Conservation (phyloP, 2,113 vertebrate species). For the Caretta caretta region DNA sequence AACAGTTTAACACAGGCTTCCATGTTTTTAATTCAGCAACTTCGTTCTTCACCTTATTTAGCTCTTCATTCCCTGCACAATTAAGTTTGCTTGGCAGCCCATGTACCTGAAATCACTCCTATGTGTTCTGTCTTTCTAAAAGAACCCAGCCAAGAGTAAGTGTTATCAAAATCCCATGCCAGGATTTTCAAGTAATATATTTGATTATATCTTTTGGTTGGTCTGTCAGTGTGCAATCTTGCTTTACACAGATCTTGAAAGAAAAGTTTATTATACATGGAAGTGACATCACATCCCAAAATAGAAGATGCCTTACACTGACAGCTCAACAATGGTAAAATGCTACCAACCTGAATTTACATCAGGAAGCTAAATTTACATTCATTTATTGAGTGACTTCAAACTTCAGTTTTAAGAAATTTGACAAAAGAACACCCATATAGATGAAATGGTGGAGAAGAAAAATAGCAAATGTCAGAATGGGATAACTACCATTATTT, state of each 20-base stretch:
- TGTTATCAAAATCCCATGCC: neutral
- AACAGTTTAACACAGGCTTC: neutral
- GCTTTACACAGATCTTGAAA: neutral
- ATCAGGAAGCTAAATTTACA: neutral
- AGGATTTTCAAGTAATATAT: neutral
- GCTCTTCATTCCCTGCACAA: neutral
- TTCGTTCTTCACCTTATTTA: neutral
- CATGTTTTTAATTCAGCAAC: neutral
- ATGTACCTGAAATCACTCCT: neutral
- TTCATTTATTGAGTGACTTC: neutral
- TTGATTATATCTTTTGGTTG: neutral
- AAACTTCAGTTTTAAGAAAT: neutral
- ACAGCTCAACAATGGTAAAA: neutral
- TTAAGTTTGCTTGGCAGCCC: neutral
- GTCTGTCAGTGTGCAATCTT: neutral
- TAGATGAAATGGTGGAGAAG: neutral
- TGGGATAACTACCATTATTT: neutral
- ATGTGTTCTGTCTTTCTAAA: neutral
- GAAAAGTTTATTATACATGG: neutral
- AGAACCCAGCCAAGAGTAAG: neutral
- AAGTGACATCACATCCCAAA: neutral
- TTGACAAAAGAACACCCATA: neutral
- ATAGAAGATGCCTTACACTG: neutral
- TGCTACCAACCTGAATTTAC: neutral
- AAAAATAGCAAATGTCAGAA: neutral